Conservation (phyloP, 2,888 invertebrate species). For the Ornithoptera priamus region DNA sequence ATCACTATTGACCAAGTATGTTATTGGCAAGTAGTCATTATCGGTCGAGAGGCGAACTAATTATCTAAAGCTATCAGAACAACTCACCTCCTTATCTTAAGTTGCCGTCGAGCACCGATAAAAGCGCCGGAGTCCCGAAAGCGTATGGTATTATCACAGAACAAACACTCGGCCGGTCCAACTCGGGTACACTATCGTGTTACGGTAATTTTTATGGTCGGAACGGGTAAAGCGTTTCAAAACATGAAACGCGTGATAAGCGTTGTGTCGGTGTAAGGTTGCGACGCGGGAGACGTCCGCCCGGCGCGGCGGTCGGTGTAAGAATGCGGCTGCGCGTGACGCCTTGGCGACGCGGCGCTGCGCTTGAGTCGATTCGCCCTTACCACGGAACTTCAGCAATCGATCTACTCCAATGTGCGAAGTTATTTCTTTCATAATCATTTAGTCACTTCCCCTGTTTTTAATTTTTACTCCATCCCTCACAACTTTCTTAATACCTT, state of each 20-base stretch:
- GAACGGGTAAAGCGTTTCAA: constrained; percentile 44
- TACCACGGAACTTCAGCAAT: constrained; percentile 26
- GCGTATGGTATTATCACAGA: constrained; percentile 52
- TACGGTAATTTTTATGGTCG: constrained; percentile 53
- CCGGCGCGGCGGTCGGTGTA: constrained; percentile 45
- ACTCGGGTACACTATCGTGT: constrained; percentile 40
- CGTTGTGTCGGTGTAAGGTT: constrained; percentile 37
- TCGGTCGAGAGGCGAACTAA: constrained; percentile 53
- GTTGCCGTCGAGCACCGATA: constrained; percentile 62
- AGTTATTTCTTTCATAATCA: background rate
- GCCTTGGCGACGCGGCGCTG: constrained; percentile 43
- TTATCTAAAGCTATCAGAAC: constrained; percentile 73
- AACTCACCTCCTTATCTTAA: constrained; percentile 74
- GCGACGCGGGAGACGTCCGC: constrained; percentile 45
- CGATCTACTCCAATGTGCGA: background rate
- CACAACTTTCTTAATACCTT: background rate
- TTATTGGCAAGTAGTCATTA: constrained; percentile 32
- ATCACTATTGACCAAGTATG: constrained; percentile 15
- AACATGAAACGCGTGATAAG: constrained; percentile 53
- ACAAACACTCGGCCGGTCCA: constrained; percentile 51
- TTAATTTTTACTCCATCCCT: background rate
- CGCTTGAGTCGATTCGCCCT: constrained; percentile 51
- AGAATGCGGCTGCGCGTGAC: constrained; percentile 57
- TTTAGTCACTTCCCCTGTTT: background rate
- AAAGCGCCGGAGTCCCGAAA: constrained; percentile 55